Conservation (phyloP, 2,797 vertebrate genomes). For the Simalia tracyae region DNA sequence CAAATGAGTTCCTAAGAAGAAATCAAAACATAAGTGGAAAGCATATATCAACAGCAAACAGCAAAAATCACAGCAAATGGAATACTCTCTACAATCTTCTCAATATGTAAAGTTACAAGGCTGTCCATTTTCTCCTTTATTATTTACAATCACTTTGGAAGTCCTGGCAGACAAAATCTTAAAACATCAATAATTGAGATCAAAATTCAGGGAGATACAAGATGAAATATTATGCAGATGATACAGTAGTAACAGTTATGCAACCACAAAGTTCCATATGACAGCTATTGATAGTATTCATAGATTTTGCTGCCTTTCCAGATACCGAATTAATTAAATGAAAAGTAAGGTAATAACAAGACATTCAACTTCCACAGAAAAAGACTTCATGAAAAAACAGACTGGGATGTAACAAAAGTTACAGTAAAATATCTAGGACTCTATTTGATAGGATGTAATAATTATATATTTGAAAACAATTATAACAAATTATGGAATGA, state of each 20-base stretch:
- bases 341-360: neutral
- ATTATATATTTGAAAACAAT: neutral
- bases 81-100: neutral
- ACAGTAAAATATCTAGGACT: neutral
- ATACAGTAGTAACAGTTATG: neutral
- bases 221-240: neutral
- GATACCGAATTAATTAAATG: neutral
- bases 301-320: neutral
- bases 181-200: neutral
- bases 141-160: neutral
- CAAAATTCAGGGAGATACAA: neutral
- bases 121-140: neutral
- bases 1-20: no score
- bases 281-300: neutral
- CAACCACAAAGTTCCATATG: neutral
- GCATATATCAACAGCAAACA: no score
- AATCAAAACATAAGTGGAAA: no score
- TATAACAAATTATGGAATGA: neutral
- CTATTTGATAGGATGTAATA: neutral
- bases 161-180: neutral
- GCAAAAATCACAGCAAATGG: neutral
- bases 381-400: neutral
- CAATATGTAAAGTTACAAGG: neutral
- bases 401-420: neutral
- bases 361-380: neutral